Base-by-base conservation (phyloP, 2,888 invertebrate species). In the Leptopilina myrica region DNA sequence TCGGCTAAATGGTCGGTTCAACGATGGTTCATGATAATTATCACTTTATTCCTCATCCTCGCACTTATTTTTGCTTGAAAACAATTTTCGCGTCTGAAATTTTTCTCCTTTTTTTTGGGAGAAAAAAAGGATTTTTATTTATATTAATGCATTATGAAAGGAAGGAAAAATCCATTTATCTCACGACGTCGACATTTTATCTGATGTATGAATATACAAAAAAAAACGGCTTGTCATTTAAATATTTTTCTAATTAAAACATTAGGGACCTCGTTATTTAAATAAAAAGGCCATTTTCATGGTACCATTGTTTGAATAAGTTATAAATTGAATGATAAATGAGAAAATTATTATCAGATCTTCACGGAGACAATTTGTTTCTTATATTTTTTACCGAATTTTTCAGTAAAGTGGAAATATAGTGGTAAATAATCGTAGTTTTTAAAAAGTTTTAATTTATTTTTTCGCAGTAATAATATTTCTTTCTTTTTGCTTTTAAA, bases 1-100 rank as follows among this genome's bases (percentile, higher is more conserved):
- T 76, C 81, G 88, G 87, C 33, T 88, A 88, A 89, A 88, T 85
- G 86, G 84, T 84, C 84, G 82, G 78, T 81, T 79, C 83, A 62
- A 78, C 78, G 78, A 26, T 49, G n/a, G 46, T 11, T 49, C 9
- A 64, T 14, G 73, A 78, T 78, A 73, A 78, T 78, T 73, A 73
- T 73, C 73, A 73, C 56, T 56, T 73, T 56, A 73, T 56, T 56
- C 33, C 53, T 56, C 9, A 5, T 73, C 49, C 49, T 49, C 49
- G 49, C 26, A 11, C n/a, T 33, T n/a, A 20, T 73, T 56, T 56
- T 40, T 11, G 5, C 46, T 9, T 11, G 12, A 8, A n/a, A 8
- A 26, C 40, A 65, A 62, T 15, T 65, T 40, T 65, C 9, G 15
- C 20, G n/a, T 20, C 15, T 14, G 33, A 3, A 33, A 15, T 62